phyloP scores from a whole-genome alignment of 2,113 vertebrate species.

The Falcunculus frontatus region DNA sequence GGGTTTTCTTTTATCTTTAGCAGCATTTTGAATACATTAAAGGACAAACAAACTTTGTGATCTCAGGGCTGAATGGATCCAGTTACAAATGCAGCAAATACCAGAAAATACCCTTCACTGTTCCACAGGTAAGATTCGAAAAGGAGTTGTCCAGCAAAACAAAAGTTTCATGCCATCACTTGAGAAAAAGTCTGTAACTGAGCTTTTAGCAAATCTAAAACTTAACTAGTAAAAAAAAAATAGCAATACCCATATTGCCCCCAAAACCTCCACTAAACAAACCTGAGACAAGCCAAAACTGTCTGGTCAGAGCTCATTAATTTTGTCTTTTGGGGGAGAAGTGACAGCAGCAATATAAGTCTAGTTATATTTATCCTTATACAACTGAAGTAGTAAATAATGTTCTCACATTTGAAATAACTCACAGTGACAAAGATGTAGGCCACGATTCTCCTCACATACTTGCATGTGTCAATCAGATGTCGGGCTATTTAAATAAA shows the following conservation, averaged over 20 bases:
- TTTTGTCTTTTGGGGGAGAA: background rate
- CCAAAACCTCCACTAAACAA: background rate
- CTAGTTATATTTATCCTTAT: background rate
- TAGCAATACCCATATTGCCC: background rate
- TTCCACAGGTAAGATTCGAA: background rate
- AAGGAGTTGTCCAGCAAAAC: background rate
- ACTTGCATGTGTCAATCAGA: constrained; percentile 28
- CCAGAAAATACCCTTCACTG: background rate
- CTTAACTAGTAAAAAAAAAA: background rate
- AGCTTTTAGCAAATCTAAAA: background rate
- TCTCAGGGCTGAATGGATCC: background rate
- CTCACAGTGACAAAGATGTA: constrained; percentile 25
- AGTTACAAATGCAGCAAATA: background rate
- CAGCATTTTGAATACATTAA: background rate
- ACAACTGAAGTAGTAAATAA: constrained; percentile 26
- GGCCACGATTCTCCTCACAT: background rate
- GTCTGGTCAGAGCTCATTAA: background rate
- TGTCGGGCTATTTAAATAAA: background rate
- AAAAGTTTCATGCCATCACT: background rate
- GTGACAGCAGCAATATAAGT: background rate
- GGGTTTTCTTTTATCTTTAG: background rate
- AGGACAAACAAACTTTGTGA: background rate
- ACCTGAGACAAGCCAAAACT: background rate
- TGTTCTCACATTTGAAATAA: constrained; percentile 29
- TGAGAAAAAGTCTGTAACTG: background rate